phyloP scores from a whole-genome alignment of 2,797 vertebrate species.

The Halcyon badia region DNA sequence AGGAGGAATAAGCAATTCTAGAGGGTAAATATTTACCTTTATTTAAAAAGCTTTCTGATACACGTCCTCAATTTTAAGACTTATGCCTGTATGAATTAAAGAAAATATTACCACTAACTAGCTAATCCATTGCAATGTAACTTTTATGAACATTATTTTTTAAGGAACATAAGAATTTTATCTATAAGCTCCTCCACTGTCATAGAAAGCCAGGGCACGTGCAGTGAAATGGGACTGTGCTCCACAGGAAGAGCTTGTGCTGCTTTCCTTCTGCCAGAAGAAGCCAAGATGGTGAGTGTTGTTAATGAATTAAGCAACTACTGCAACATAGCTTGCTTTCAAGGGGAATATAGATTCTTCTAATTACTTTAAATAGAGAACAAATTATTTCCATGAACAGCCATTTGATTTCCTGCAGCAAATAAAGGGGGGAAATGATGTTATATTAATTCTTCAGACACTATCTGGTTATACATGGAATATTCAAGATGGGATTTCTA shows the following conservation, averaged over 20 bases:
- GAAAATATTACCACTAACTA: background rate
- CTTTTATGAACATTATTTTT: background rate
- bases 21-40: background rate
- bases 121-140: background rate
- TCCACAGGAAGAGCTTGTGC: background rate
- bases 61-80: background rate
- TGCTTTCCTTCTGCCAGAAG: constrained; percentile 51
- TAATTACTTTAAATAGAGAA: constrained; percentile 40
- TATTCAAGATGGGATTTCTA: constrained; percentile 35
- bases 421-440: background rate
- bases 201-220: background rate
- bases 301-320: background rate
- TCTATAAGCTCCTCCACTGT: background rate
- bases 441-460: constrained; percentile 63
- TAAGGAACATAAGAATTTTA: background rate
- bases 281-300: constrained; percentile 17
- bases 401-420: constrained; percentile 57
- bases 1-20: background rate
- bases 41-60: background rate
- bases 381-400: constrained; percentile 52
- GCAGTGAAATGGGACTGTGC: background rate
- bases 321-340: background rate
- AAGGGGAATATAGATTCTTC: background rate
- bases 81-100: background rate
- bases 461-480: constrained; percentile 40